These are phyloP conservation scores for Mormyrus proboscirostris DNA, from an alignment of 2,797 vertebrate species.

Conservation along the genomic window DNA sequence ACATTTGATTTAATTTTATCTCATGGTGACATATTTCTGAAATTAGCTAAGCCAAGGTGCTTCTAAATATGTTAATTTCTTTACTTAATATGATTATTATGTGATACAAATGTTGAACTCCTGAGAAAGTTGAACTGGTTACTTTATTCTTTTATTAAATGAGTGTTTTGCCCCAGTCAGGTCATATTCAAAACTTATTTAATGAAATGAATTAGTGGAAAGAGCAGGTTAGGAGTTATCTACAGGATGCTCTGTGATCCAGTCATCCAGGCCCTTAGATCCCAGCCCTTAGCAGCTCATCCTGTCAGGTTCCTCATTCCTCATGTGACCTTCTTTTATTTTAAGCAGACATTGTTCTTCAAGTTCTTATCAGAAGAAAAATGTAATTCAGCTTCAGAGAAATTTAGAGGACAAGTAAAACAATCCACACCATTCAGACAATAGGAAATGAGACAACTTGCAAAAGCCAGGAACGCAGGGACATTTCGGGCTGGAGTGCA, in stretches of 20 bases:
- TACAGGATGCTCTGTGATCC: neutral
- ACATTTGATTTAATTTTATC: neutral
- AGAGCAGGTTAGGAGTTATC: neutral
- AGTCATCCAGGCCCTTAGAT: neutral
- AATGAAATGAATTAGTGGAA: neutral
- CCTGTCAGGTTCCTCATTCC: neutral
- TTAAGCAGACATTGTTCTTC: neutral
- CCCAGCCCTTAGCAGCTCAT: neutral
- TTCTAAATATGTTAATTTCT: neutral
- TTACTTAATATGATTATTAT: neutral
- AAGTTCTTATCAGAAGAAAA: neutral
- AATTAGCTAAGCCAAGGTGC: neutral
- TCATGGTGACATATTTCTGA: neutral
- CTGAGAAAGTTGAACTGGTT: neutral
- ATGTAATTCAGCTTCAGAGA: neutral
- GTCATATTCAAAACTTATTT: neutral
- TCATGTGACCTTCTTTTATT: neutral
- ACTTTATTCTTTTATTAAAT: neutral
- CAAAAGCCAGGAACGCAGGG: no score
- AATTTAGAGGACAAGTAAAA: neutral
- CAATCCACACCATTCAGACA: neutral
- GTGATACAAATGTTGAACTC: neutral
- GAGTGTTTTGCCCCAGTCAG: neutral
- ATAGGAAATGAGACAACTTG: no score
- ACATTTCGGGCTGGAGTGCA: no score